These are phyloP conservation scores for Glomeris marginata DNA, from an alignment of 2,888 invertebrate species.

Conservation along the genomic window DNA sequence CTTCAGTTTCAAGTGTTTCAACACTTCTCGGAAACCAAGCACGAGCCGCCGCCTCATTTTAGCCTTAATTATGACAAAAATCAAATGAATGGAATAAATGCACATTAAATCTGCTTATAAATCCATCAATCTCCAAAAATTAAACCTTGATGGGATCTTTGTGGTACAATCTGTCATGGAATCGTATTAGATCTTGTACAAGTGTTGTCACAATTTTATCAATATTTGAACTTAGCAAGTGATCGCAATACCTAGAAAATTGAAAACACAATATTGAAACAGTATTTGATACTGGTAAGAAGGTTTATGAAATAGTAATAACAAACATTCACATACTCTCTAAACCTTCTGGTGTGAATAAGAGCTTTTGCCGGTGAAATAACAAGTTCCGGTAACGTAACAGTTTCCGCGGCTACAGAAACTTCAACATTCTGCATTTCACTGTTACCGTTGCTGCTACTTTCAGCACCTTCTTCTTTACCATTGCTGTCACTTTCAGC, in stretches of 20 bases:
- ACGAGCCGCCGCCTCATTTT: conserved; percentile 39
- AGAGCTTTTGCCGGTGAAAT: conserved; percentile 11
- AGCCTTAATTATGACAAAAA: conserved; percentile 17
- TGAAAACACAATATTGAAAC: conserved; percentile 1
- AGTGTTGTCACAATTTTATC: conserved; percentile 35
- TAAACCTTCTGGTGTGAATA: conserved; percentile 32
- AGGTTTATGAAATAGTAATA: background rate
- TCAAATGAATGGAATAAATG: background rate
- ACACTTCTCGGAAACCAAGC: conserved; percentile 45
- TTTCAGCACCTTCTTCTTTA: no score
- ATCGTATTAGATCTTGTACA: conserved; percentile 40
- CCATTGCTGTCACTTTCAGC: no score
- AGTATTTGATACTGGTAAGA: no score
- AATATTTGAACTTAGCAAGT: conserved; percentile 40
- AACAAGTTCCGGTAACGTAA: no score
- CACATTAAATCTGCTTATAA: background rate
- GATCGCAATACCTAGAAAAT: conserved; percentile 40
- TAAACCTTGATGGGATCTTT: conserved; percentile 42
- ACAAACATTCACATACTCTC: conserved; percentile 27
- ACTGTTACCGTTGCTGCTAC: no score
- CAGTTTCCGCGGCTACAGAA: no score
- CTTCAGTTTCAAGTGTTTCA: conserved; percentile 40
- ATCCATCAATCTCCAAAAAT: background rate
- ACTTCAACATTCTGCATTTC: no score
- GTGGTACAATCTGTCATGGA: conserved; percentile 44